Conservation (phyloP, 2,113 vertebrate genomes). For the Neotoma lepida region DNA sequence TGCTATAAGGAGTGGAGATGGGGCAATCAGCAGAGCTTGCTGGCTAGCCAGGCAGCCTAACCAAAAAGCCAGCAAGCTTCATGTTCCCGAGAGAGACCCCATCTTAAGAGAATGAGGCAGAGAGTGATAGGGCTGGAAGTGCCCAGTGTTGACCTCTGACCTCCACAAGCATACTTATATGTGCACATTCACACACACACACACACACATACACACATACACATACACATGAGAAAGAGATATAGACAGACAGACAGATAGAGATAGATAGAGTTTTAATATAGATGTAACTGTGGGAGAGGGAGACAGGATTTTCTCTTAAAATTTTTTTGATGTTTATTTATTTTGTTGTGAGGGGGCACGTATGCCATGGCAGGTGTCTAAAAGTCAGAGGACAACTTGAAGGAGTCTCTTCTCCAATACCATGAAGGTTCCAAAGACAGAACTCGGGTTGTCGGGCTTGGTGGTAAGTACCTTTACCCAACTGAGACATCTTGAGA, state of each 20-base stretch:
- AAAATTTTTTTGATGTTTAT: background rate
- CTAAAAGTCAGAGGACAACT: background rate
- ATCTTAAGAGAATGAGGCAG: background rate
- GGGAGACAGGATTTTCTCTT: background rate
- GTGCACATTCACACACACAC: background rate
- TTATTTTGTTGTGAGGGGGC: background rate
- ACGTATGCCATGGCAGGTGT: background rate
- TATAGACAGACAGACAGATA: background rate
- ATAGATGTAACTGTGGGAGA: background rate
- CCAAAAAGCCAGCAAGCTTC: background rate
- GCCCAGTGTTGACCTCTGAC: background rate
- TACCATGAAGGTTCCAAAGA: background rate
- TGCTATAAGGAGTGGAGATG: background rate
- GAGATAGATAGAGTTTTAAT: background rate
- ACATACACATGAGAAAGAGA: background rate
- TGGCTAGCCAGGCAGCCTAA: background rate
- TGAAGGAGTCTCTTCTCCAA: background rate
- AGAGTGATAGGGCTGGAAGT: background rate
- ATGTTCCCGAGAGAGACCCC: background rate
- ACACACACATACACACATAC: background rate
- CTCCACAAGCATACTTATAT: background rate
- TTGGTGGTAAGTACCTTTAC: background rate
- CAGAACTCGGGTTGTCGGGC: background rate
- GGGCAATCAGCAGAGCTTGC: background rate
- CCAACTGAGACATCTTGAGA: background rate